Evolutionary conservation across 2,797 vertebrate genomes (phyloP), one percentile per base, ranked within the genome.

Genomic region (Oryzias dopingdopingensis): DNA sequence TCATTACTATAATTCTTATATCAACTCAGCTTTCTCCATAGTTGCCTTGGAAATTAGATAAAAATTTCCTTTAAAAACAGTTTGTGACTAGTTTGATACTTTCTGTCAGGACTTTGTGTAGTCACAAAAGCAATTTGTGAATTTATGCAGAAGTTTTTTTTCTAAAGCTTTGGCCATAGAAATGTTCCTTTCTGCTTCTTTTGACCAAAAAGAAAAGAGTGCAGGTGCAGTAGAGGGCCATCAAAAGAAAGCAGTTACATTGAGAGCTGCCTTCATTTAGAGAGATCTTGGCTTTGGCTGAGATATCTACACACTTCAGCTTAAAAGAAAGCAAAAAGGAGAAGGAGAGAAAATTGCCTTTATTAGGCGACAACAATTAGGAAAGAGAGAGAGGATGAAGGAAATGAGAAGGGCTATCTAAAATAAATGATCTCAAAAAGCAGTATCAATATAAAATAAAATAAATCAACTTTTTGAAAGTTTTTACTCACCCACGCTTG

Each of bases 401-500:
- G 49, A 6, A 47, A 56, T 50, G 42, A 67, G 22, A 29, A 46
- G 37, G 45, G 24, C 17, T 40, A 61, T 69, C 46, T 42, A 52
- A 55, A 52, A 55, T 43, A 63, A 67, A 41, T 13, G 5, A 26
- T 24, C 17, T 0, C 43, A 53, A 42, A 59, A 44, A 48, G 22
- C 13, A 32, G 59, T 44, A 42, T 23, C 40, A n/a, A 32, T 18
- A 18, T 18, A 18, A 18, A 18, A 59, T 37, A 6, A 47, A 23
- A 44, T 15, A 20, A 6, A 24, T 18, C 1, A 8, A 10, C 24
- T 55, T 42, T 62, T 12, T 24, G 18, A 46, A 47, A 37, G 69
- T 15, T 14, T 41, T 14, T 61, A 91, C 90, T 90, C 82, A 91
- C 83, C 93, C 65, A 93, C 91, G 37, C 91, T 76, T 85, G 91